Conservation (phyloP, 2,888 invertebrate species). For the Spialia ferax region DNA sequence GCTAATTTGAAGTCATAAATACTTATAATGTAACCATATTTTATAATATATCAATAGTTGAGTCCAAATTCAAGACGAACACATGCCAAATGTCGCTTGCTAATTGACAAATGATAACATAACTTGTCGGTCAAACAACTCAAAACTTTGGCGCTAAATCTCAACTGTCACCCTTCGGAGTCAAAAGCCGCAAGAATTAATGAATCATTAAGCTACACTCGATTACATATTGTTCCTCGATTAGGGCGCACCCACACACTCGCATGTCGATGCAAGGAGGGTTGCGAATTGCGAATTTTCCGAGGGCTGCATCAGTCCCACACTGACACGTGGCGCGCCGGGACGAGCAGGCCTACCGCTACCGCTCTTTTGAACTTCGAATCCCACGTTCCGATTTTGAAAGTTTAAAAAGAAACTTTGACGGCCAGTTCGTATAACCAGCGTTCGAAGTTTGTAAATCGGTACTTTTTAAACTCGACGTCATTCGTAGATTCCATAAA, state of each 20-base stretch:
- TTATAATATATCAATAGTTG: no score
- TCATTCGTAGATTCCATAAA: conserved; percentile 20
- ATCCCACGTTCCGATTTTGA: conserved; percentile 42
- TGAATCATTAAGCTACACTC: conserved; percentile 73
- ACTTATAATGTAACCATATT: no score
- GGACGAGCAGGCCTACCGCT: conserved; percentile 76
- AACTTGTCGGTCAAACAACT: conserved; percentile 19
- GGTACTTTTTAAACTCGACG: conserved; percentile 19
- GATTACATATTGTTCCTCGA: conserved; percentile 74
- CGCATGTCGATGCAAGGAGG: conserved; percentile 61
- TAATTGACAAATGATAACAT: conserved; percentile 2
- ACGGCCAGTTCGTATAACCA: conserved; percentile 22
- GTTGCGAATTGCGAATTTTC: conserved; percentile 75
- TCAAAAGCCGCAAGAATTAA: conserved; percentile 75
- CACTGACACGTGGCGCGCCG: conserved; percentile 80
- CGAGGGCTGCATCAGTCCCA: conserved; percentile 68
- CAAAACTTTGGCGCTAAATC: conserved; percentile 34
- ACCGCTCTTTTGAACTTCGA: conserved; percentile 43
- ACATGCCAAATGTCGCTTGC: background rate
- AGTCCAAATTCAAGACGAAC: background rate
- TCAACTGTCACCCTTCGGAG: conserved; percentile 45
- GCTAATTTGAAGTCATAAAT: no score
- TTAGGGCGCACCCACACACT: conserved; percentile 64
- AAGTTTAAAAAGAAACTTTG: conserved; percentile 31
- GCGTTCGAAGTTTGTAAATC: conserved; percentile 14